Conservation (phyloP, 1,140 invertebrate genomes). For the Heliothis subflexa region DNA sequence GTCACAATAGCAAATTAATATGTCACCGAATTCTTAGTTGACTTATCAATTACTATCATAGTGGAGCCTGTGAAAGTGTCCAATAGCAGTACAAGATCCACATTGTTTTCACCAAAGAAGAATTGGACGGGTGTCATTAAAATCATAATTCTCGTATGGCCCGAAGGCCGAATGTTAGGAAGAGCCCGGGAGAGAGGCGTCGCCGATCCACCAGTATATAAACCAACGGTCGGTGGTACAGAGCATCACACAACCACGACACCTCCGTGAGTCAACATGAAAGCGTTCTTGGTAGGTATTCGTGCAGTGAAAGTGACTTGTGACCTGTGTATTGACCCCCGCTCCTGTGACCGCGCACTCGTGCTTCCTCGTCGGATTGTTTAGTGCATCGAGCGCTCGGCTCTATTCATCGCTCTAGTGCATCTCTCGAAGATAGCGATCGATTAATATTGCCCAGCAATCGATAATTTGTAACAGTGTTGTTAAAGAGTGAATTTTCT, state of each 20-base stretch:
- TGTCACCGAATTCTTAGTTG: conserved; percentile 33
- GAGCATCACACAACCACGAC: conserved; percentile 83
- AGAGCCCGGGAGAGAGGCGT: conserved; percentile 83
- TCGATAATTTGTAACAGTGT: conserved; percentile 46
- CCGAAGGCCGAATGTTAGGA: conserved; percentile 85
- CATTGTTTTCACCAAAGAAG: conserved; percentile 83
- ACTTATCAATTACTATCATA: conserved; percentile 55
- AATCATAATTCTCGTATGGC: conserved; percentile 84
- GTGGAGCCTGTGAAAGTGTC: conserved; percentile 71
- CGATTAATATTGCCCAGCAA: conserved; percentile 54
- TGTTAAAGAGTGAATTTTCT: conserved; percentile 58
- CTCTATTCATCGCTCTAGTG: conserved; percentile 55
- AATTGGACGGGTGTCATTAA: conserved; percentile 83
- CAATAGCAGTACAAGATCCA: conserved; percentile 65
- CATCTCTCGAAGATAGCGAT: conserved; percentile 37
- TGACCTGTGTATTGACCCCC: conserved; percentile 74
- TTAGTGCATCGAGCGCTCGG: conserved; percentile 59
- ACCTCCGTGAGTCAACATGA: conserved; percentile 85
- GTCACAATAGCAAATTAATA: conserved; percentile 47
- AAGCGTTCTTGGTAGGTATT: conserved; percentile 85
- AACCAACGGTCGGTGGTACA: conserved; percentile 69
- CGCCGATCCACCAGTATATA: conserved; percentile 76
- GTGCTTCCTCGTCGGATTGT: conserved; percentile 68
- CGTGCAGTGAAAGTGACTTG: conserved; percentile 79
- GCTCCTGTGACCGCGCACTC: conserved; percentile 52